phyloP scores from a whole-genome alignment of 35 echinoderm and acorn worm species.

The Lytechinus variegatus region DNA sequence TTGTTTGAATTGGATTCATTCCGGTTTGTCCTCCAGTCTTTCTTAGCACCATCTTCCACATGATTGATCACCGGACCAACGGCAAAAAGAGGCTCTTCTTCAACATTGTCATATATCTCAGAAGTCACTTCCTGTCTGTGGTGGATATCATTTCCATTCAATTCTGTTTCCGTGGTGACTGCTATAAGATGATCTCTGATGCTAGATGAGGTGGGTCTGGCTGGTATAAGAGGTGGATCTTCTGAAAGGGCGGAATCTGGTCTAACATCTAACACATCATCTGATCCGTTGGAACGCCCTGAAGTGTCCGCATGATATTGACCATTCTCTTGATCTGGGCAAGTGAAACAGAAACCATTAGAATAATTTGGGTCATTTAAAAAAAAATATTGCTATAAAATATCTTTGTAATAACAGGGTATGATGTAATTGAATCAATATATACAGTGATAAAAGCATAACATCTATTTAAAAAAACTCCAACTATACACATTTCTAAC shows the following conservation, averaged over 20 bases:
- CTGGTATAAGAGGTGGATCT: slow-evolving; percentile 61
- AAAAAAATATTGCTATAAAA: too few relatives aligned
- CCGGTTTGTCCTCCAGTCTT: slow-evolving; percentile 46
- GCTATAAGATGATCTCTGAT: slow-evolving; percentile 61
- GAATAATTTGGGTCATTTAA: too few relatives aligned
- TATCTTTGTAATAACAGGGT: too few relatives aligned
- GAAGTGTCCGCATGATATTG: slow-evolving; percentile 34
- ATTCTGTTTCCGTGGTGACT: slow-evolving; percentile 38
- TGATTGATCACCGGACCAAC: not conserved
- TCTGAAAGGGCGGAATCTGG: slow-evolving; percentile 53
- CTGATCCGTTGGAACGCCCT: slow-evolving; percentile 19
- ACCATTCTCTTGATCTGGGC: slow-evolving; percentile 48
- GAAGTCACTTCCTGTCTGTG: not conserved
- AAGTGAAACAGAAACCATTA: not conserved
- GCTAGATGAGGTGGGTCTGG: slow-evolving; percentile 58
- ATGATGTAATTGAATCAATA: too few relatives aligned
- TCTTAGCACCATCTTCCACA: not conserved
- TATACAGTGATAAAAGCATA: too few relatives aligned
- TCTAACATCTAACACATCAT: slow-evolving; percentile 31
- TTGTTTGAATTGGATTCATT: slow-evolving; percentile 39
- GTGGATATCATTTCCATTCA: slow-evolving; percentile 53
- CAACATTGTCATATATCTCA: slow-evolving; percentile 29
- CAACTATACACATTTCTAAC: too few relatives aligned
- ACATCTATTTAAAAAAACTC: too few relatives aligned
- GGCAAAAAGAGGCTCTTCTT: slow-evolving; percentile 25